phyloP scores from a whole-genome alignment of 1,140 invertebrate genomes.

The Bombyx mandarina region DNA sequence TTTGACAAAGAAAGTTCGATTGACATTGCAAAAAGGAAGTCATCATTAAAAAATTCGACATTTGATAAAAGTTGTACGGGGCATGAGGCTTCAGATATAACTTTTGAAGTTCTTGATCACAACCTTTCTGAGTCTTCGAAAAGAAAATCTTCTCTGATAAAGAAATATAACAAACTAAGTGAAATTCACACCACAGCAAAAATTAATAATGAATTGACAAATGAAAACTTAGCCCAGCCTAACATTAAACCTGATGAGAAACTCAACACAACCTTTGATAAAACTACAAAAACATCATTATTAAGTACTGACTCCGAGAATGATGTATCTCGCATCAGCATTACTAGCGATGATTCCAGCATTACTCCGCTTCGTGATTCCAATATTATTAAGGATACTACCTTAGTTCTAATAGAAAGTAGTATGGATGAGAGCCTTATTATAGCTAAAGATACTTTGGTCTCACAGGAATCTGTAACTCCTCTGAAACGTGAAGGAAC shows the following conservation, averaged over 20 bases:
- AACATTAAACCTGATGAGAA: neutral
- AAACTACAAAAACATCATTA: conserved; percentile 26
- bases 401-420: conserved; percentile 51
- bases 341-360: conserved; percentile 46
- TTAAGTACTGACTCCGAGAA: conserved; percentile 35
- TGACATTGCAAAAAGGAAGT: neutral
- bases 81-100: conserved; percentile 6
- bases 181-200: neutral
- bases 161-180: conserved; percentile 3
- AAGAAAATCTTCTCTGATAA: conserved; percentile 2
- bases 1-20: conserved; percentile 12
- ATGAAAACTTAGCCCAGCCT: no score
- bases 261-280: conserved; percentile 14
- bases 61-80: conserved; percentile 6
- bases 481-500: conserved; percentile 34
- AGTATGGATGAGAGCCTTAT: conserved; percentile 36
- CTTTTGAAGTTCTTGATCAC: conserved; percentile 7
- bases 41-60: conserved; percentile 5
- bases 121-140: neutral
- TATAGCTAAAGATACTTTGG: conserved; percentile 5
- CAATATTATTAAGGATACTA: conserved; percentile 34
- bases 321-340: conserved; percentile 37
- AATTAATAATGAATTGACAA: neutral
- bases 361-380: neutral
- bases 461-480: conserved; percentile 11